Conservation (phyloP, 2,888 invertebrate species). For the Andrena praecox region DNA sequence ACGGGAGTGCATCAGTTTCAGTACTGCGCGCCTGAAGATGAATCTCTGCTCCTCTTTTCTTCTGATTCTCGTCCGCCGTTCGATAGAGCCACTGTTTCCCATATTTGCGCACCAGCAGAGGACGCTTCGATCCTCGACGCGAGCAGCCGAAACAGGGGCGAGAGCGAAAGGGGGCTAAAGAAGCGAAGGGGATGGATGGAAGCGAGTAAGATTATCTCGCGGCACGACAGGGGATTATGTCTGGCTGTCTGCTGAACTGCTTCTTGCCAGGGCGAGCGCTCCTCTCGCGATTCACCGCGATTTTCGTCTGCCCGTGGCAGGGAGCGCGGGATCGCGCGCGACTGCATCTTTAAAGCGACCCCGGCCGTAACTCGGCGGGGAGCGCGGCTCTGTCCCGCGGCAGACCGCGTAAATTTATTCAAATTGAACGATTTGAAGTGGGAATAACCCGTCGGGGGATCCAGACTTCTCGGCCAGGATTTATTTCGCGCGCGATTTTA, state of each 20-base stretch:
- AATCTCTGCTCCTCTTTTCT: not conserved
- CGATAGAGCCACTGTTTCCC: too few species aligned
- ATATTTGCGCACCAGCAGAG: not conserved
- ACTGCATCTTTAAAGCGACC: conserved; percentile 22
- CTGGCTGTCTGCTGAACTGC: conserved; percentile 59
- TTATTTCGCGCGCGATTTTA: not conserved
- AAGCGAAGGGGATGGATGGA: conserved; percentile 21
- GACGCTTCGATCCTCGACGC: not conserved
- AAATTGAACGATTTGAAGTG: conserved; percentile 3
- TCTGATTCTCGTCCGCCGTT: too few species aligned
- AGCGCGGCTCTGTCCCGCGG: conserved; percentile 6
- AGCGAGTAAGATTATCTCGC: conserved; percentile 60
- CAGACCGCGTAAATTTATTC: conserved; percentile 12
- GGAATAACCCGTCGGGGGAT: not conserved
- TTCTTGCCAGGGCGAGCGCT: conserved; percentile 18
- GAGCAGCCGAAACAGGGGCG: not conserved
- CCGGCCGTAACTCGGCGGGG: conserved; percentile 8
- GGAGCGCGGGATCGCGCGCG: conserved; percentile 15
- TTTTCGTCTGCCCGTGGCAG: conserved; percentile 34
- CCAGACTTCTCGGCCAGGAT: not conserved
- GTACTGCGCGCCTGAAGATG: too few species aligned
- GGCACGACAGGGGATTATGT: conserved; percentile 67
- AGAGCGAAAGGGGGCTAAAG: conserved; percentile 30
- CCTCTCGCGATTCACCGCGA: conserved; percentile 35
- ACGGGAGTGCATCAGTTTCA: not conserved